These are phyloP conservation scores for Lemur catta DNA, from an alignment of 2,797 vertebrate species.

Conservation along the genomic window DNA sequence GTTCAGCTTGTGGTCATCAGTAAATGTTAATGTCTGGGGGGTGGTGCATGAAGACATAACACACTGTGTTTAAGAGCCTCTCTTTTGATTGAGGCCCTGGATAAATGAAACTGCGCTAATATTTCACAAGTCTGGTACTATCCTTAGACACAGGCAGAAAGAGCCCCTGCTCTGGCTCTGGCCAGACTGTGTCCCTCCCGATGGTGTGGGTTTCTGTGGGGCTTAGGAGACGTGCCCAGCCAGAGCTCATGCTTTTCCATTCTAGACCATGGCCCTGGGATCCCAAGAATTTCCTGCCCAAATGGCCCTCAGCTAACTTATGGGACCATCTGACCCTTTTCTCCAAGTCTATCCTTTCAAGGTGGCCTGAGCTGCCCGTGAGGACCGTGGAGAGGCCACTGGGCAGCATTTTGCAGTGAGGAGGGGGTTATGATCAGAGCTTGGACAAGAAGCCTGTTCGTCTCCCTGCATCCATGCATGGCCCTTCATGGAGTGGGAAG, in stretches of 20 bases:
- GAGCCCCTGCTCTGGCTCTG: neutral
- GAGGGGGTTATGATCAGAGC: neutral
- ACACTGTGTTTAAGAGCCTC: neutral
- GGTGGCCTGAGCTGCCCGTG: neutral
- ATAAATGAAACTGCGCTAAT: neutral
- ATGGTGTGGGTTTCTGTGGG: neutral
- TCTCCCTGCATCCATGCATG: neutral
- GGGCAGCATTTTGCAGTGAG: neutral
- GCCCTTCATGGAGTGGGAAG: neutral
- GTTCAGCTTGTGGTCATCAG: neutral
- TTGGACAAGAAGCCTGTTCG: neutral
- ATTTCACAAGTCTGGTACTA: neutral
- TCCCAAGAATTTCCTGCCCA: neutral
- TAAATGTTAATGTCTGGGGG: neutral
- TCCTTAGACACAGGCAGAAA: neutral
- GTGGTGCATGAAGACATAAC: fast-evolving
- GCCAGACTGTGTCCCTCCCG: neutral
- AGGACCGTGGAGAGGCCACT: neutral
- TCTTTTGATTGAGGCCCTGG: neutral
- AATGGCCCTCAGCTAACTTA: neutral
- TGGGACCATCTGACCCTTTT: neutral
- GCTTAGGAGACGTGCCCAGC: neutral
- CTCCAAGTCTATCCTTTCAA: neutral
- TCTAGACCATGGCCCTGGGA: neutral
- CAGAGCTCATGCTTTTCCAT: neutral